Percentiles rank a stretch among this genome's conserved stretches.
Evolutionary conservation across 2,888 invertebrate species (phyloP).

Genomic region (Agrotis segetum): DNA sequence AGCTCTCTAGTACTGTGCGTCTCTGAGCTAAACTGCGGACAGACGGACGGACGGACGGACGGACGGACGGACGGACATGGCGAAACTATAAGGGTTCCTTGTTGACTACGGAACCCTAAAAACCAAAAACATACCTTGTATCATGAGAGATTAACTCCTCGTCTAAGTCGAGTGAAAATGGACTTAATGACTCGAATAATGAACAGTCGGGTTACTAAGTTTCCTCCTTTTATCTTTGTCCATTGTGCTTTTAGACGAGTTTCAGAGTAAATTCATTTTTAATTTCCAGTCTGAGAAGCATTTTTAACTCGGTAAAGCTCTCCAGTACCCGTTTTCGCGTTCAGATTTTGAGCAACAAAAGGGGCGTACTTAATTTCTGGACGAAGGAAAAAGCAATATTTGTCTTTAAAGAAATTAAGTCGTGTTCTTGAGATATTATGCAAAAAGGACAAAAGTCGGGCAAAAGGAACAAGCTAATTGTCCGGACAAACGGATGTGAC

Average conservation of each 20-base stretch:
- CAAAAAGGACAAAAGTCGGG: constrained; percentile 69
- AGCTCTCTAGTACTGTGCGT: too few relatives aligned
- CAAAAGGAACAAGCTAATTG: constrained; percentile 76
- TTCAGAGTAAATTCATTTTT: constrained; percentile 70
- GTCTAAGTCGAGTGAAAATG: constrained; percentile 66
- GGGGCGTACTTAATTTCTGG: constrained; percentile 54
- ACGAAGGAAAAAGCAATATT: constrained; percentile 66
- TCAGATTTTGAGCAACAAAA: constrained; percentile 53
- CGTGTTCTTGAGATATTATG: constrained; percentile 73
- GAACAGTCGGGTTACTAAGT: constrained; percentile 71
- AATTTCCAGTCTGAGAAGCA: constrained; percentile 65
- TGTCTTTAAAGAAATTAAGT: constrained; percentile 74
- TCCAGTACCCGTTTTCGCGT: constrained; percentile 43
- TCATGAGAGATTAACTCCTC: constrained; percentile 74
- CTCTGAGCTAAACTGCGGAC: too few relatives aligned
- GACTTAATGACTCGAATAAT: constrained; percentile 79
- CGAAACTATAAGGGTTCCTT: too few relatives aligned
- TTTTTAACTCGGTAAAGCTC: constrained; percentile 55
- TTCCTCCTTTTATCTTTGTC: constrained; percentile 70
- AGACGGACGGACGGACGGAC: too few relatives aligned
- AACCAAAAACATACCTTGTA: constrained; percentile 73
- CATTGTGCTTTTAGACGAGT: constrained; percentile 68
- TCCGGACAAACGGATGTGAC: constrained; percentile 78
- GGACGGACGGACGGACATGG: too few relatives aligned
- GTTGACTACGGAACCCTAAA: too few relatives aligned